Evolutionary conservation across 53 echinoderm and acorn worm genomes (phyloP).

Genomic region (Luidia sarsii): DNA sequence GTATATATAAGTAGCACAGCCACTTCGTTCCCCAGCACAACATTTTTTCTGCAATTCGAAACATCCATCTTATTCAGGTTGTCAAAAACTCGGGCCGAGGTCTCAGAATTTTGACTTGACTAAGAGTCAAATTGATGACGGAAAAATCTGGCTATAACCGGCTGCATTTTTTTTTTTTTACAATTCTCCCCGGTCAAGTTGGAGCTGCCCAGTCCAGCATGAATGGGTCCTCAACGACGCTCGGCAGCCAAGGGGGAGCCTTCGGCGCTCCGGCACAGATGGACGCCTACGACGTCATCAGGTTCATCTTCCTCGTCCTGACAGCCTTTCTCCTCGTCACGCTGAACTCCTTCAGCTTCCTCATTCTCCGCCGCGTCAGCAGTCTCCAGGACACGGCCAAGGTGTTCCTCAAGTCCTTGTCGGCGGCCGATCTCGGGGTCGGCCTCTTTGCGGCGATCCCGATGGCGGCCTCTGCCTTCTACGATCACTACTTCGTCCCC

Average conservation of each 20-base stretch:
- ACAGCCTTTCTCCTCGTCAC: conserved; percentile 8
- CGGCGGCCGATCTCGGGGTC: conserved; percentile 14
- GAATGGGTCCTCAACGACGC: no score
- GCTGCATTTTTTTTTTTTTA: no score
- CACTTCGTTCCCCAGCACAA: no score
- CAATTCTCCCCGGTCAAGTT: no score
- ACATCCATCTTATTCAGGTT: no score
- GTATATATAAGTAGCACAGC: no score
- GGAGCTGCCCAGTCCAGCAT: no score
- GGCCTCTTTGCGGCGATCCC: conserved; percentile 3
- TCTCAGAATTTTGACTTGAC: neutral
- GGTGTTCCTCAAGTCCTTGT: conserved; percentile 22
- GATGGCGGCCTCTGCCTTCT: neutral
- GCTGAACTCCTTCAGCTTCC: neutral
- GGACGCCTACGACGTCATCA: neutral
- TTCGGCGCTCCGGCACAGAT: no score
- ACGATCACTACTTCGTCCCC: neutral
- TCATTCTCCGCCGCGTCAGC: neutral
- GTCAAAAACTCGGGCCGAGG: no score
- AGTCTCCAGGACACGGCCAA: conserved; percentile 39
- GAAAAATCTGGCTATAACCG: no score
- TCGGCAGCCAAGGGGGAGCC: no score
- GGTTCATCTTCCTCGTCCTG: neutral
- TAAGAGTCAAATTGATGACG: neutral
- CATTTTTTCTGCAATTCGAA: no score